Percentiles rank a stretch among this genome's conserved stretches.
Conservation (phyloP, 2,797 vertebrate genomes). For the Saxicola maurus region DNA sequence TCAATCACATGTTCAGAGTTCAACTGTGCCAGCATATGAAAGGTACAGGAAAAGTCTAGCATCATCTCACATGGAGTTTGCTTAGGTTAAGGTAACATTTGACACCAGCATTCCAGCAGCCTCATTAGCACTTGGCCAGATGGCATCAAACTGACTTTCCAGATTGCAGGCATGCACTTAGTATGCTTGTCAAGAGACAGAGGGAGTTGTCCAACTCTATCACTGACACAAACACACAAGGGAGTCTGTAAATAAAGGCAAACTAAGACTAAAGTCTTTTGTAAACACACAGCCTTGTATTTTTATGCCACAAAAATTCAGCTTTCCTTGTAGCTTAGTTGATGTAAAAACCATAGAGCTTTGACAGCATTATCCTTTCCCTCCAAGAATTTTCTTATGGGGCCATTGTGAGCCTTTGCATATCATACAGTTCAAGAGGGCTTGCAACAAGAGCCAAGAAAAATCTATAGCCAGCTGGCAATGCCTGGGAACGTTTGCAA, state of each 20-base stretch:
- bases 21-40: not conserved
- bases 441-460: constrained; percentile 35
- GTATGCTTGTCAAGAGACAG: constrained; percentile 14
- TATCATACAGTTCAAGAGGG: constrained; percentile 29
- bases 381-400: not conserved
- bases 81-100: constrained; percentile 27
- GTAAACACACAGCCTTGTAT: not conserved
- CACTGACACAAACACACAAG: constrained; percentile 16
- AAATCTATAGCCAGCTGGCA: constrained; percentile 40
- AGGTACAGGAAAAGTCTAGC: not conserved
- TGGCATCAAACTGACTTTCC: constrained; percentile 52
- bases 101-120: constrained; percentile 18
- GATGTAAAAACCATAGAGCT: not conserved
- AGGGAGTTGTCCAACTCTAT: constrained; percentile 17
- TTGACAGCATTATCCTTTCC: not conserved
- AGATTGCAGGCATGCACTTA: constrained; percentile 42
- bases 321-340: not conserved
- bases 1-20: not conserved
- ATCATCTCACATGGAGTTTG: not conserved
- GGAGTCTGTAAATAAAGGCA: not conserved
- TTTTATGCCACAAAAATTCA: not conserved
- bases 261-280: not conserved
- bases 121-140: constrained; percentile 59
- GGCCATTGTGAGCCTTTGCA: not conserved
- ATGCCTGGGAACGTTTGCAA: constrained; percentile 10